These are phyloP conservation scores for Conomelus anceps DNA, from an alignment of 2,888 invertebrate genomes.

Conservation along the genomic window DNA sequence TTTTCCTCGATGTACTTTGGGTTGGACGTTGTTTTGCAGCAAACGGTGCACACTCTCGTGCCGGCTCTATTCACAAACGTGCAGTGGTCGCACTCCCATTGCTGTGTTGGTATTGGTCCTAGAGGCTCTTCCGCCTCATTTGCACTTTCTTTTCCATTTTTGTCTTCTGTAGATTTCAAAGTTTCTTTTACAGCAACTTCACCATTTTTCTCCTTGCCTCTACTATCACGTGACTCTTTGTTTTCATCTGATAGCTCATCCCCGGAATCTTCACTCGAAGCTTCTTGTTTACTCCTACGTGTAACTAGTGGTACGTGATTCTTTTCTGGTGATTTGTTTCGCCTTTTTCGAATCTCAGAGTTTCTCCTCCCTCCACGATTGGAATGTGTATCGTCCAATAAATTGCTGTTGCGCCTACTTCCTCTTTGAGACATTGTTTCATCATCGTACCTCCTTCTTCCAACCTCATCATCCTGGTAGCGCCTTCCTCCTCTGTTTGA, in stretches of 20 bases:
- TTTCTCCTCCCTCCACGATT: slow-evolving; percentile 24
- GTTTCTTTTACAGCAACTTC: background rate
- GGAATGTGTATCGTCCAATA: slow-evolving; percentile 23
- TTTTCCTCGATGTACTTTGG: slow-evolving; percentile 29
- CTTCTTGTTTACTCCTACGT: slow-evolving; percentile 6
- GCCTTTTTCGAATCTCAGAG: slow-evolving; percentile 20
- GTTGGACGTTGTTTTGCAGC: slow-evolving; percentile 65
- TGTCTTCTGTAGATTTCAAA: background rate
- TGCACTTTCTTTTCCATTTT: slow-evolving; percentile 34
- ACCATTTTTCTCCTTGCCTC: background rate
- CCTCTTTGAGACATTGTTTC: slow-evolving; percentile 22
- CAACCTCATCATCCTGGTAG: slow-evolving; percentile 23
- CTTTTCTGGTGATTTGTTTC: slow-evolving; percentile 15
- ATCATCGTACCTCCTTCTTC: slow-evolving; percentile 22
- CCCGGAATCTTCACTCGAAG: slow-evolving; percentile 21
- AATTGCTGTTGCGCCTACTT: slow-evolving; percentile 21
- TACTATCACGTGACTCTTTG: background rate
- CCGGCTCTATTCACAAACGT: slow-evolving; percentile 79
- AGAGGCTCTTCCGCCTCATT: slow-evolving; percentile 31
- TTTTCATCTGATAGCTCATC: slow-evolving; percentile 18
- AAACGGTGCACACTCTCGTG: slow-evolving; percentile 72
- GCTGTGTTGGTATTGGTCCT: slow-evolving; percentile 31
- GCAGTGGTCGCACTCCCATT: slow-evolving; percentile 85
- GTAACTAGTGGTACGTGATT: background rate
- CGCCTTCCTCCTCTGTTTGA: slow-evolving; percentile 21